These are phyloP conservation scores for Tanypteryx hageni DNA, from an alignment of 2,888 invertebrate genomes.

Conservation along the genomic window DNA sequence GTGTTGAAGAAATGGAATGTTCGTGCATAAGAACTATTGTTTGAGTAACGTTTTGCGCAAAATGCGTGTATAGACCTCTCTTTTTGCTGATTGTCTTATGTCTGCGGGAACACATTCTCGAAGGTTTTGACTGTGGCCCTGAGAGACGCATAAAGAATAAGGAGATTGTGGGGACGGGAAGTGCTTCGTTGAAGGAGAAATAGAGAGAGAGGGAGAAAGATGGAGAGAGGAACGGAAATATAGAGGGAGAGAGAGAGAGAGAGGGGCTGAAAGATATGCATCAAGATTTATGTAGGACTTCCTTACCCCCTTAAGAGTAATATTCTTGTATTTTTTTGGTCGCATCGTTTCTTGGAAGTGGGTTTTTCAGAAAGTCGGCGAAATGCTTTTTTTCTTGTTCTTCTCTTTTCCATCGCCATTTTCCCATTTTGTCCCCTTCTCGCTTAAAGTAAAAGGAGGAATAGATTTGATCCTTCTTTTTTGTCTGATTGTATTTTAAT, in stretches of 20 bases:
- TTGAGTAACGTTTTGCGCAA: too few species aligned
- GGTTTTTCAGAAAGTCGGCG: conserved; percentile 28
- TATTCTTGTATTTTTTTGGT: conserved; percentile 51
- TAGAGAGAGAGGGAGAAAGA: background rate
- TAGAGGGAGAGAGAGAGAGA: background rate
- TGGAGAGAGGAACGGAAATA: background rate
- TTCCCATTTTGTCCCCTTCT: background rate
- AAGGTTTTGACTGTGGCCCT: background rate
- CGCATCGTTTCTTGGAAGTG: conserved; percentile 47
- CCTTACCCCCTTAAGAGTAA: conserved; percentile 51
- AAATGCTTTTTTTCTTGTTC: background rate
- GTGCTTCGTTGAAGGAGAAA: background rate
- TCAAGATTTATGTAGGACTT: conserved; percentile 55
- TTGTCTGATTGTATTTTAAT: background rate
- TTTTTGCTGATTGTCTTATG: background rate
- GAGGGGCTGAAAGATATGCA: background rate
- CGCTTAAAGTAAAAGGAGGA: background rate
- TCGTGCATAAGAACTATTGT: too few species aligned
- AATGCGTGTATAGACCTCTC: too few species aligned
- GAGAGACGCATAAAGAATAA: background rate
- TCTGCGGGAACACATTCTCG: background rate
- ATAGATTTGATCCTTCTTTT: background rate
- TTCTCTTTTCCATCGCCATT: background rate
- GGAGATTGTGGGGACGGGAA: background rate
- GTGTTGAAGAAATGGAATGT: too few species aligned